Base-by-base conservation (phyloP, 2,113 vertebrate species). In the Sterna hirundo region DNA sequence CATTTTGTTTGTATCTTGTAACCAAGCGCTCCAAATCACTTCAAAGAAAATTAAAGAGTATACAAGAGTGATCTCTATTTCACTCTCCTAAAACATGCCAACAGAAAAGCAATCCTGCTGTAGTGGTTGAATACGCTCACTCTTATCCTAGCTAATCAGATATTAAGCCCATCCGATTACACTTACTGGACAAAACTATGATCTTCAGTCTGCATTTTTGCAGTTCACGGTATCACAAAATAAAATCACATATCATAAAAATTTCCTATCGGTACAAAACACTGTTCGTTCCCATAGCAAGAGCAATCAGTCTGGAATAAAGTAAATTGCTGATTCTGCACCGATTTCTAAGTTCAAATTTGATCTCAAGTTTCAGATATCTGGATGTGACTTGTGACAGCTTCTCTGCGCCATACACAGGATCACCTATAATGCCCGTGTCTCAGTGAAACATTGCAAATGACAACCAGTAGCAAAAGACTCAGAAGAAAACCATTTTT, bases 361-460 rank as follows among this genome's bases (percentile, higher is more conserved):
- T 2, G 1, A 11, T 69, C 4, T 38, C 47, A 34, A 2, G 18
- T 62, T 88, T 90, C 57, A 80, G 54, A 61, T 9, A 29, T 58
- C 62, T 88, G 42, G 17, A 61, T 57, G 18, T n/a, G n/a, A 60
- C n/a, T 58, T 68, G 26, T 65, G 49, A 75, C 44, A 30, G 6
- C 3, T 25, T 75, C 49, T 81, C 52, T 49, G 14, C 7, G 68
- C 6, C 30, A 42, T 2, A 57, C 1, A 3, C 15, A 19, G 22
- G 16, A 46, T 27, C 3, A 49, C n/a, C 3, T 0, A 0, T 32
- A 76, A 62, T 15, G 5, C 3, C n/a, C 36, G 18, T 7, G 5
- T 72, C 77, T 29, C 49, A 87, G 3, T 5, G 27, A 77, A 90
- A 78, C 9, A 27, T 4, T 72, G n/a, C 19, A 90, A 88, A 79